Conservation (phyloP, 1,140 invertebrate genomes). For the Dolichoris vasculosae region DNA sequence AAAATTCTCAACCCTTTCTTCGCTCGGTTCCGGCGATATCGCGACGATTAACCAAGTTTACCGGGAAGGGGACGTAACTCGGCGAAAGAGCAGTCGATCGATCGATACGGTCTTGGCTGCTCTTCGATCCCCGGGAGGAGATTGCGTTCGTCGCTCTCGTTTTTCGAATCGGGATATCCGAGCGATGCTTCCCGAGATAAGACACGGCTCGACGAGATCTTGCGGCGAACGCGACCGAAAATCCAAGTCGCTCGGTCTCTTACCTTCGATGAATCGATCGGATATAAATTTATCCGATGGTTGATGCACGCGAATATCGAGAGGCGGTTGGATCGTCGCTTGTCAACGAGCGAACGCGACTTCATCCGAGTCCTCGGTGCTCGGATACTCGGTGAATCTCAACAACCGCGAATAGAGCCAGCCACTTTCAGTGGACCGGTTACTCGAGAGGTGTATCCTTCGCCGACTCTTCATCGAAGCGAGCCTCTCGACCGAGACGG, state of each 20-base stretch:
- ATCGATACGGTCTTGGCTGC: constrained; percentile 4
- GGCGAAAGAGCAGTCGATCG: constrained; percentile 4
- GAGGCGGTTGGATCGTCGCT: no score
- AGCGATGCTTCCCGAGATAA: no score
- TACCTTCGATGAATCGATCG: no score
- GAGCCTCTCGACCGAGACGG: neutral
- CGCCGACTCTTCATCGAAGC: no score
- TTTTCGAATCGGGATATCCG: neutral
- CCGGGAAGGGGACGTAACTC: neutral
- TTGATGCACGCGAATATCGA: no score
- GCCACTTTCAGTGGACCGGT: neutral
- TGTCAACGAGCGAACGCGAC: no score
- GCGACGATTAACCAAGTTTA: constrained; percentile 44
- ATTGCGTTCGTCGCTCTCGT: neutral
- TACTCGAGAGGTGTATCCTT: neutral
- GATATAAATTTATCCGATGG: no score
- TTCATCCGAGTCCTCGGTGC: neutral
- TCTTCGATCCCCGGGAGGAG: neutral
- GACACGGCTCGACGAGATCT: no score
- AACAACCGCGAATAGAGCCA: neutral
- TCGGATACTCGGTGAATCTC: neutral
- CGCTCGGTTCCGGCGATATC: constrained; percentile 39
- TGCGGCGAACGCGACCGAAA: neutral
- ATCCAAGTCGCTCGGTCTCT: neutral
- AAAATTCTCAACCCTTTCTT: no score